Evolutionary conservation across 2,888 invertebrate species (phyloP).

Genomic region (Nymphalis urticae): DNA sequence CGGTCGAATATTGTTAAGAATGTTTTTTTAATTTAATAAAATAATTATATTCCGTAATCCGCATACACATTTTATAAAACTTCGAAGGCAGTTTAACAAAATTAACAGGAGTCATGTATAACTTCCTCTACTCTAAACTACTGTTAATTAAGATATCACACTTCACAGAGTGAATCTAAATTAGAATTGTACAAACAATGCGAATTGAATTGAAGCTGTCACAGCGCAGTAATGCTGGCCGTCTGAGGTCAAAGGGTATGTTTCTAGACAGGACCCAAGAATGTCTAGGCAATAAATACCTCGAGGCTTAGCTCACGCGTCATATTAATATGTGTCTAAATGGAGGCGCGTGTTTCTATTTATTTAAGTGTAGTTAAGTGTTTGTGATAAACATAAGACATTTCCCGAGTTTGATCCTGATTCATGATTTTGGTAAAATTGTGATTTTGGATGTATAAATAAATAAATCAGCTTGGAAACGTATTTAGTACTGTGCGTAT

Average conservation of each 20-base stretch:
- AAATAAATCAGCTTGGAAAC: neutral
- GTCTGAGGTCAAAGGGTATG: constrained; percentile 13
- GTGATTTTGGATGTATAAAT: too few species aligned
- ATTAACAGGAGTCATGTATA: too few species aligned
- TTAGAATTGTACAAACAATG: neutral
- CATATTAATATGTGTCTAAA: constrained; percentile 21
- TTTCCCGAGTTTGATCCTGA: neutral
- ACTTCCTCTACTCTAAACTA: neutral
- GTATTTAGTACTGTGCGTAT: neutral
- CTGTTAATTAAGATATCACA: constrained; percentile 5
- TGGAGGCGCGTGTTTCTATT: constrained; percentile 2
- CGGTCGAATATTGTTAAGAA: too few species aligned
- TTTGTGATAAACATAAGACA: neutral
- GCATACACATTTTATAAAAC: too few species aligned
- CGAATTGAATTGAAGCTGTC: constrained; percentile 22
- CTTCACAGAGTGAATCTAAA: neutral
- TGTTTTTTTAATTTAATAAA: too few species aligned
- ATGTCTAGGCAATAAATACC: constrained; percentile 24
- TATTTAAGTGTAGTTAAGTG: neutral
- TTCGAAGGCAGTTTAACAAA: too few species aligned
- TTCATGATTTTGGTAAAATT: neutral
- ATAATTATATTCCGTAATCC: too few species aligned
- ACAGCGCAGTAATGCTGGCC: constrained; percentile 9
- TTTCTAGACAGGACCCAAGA: constrained; percentile 13
- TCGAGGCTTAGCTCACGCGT: constrained; percentile 25